Percentiles rank a stretch among this genome's conserved stretches.
phyloP scores from a whole-genome alignment of 2,888 invertebrate species.

The Megastigmus dorsalis region DNA sequence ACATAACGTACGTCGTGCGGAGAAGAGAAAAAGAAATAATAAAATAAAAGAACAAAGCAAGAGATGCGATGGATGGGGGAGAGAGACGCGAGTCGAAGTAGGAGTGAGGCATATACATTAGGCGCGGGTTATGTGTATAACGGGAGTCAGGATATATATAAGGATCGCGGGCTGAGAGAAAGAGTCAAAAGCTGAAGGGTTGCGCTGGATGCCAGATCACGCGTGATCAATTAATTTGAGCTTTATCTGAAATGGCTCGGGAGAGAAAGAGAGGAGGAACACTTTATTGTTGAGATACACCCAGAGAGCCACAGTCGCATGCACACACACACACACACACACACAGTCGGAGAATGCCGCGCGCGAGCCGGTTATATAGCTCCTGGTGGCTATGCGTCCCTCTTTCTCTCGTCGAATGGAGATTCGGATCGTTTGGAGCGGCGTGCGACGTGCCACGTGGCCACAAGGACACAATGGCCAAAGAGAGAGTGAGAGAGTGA shows the following conservation, averaged over 20 bases:
- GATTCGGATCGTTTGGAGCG: slow-evolving; percentile 54
- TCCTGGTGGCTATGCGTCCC: slow-evolving; percentile 28
- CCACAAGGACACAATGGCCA: slow-evolving; percentile 66
- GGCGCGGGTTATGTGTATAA: neutral
- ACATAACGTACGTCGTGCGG: no score
- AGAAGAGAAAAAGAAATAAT: neutral
- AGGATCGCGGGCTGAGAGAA: neutral
- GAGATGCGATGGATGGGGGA: neutral
- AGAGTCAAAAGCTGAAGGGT: slow-evolving; percentile 46
- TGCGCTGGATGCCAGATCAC: slow-evolving; percentile 66
- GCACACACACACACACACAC: no score
- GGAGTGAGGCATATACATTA: slow-evolving; percentile 25
- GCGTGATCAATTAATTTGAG: slow-evolving; percentile 72
- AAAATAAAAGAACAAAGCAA: slow-evolving; percentile 1
- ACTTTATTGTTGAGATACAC: slow-evolving; percentile 50
- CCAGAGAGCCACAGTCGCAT: no score
- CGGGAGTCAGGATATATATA: slow-evolving; percentile 23
- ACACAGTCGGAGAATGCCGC: slow-evolving; percentile 39
- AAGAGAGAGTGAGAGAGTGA: no score
- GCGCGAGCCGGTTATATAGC: slow-evolving; percentile 22
- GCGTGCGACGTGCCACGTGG: slow-evolving; percentile 66
- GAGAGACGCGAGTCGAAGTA: neutral
- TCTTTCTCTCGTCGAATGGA: slow-evolving; percentile 4
- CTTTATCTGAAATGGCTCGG: slow-evolving; percentile 52
- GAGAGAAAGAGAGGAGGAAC: slow-evolving; percentile 32